Base-by-base conservation (phyloP, 2,797 vertebrate genomes). In the Danio kyathit region DNA sequence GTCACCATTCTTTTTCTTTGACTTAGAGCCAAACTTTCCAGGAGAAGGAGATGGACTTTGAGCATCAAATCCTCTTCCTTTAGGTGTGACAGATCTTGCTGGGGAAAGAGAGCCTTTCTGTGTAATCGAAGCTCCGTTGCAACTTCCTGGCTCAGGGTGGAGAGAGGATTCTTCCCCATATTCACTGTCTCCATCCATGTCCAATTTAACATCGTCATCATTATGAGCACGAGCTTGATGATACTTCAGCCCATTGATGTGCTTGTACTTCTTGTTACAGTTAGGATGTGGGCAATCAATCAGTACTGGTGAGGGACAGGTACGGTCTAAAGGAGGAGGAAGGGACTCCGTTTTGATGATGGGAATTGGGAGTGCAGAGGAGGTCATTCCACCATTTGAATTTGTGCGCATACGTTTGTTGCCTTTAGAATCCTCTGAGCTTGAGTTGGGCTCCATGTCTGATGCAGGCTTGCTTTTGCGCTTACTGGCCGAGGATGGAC, bases 241-340 rank as follows among this genome's bases (percentile, higher is more conserved):
- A 86, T 99, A 99, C 89, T 99, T 99, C 44, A 99, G 95, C 66
- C 98, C 98, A 0, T 99, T 99, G 88, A 99, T 99, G 96, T 99
- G 98, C 95, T 99, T 99, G 92, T 99, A 99, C 85, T 98, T 99
- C 88, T 99, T 99, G 95, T 98, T 99, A 89, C 98, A 99, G 90
- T 99, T 99, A 10, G 98, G 98, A 88, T 99, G 97, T 29, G 98
- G 98, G 70, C 98, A 99, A 89, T 99, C 98, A 13, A 99, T 99
- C 80, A 99, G 96, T 85, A 99, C 95, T 2, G 98, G 98, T 46
- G 98, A 99, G 78, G 93, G 95, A 86, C 98, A 99, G 90, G 90
- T 98, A 74, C 97, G 95, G 90, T 99, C 98, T 0, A 97, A 88
- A 77, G 95, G 88, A 46, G 95, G 91, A 0, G 95, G 88, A 78